Evolutionary conservation across 2,113 vertebrate species (phyloP).

Genomic region (Malurus cyaneus): DNA sequence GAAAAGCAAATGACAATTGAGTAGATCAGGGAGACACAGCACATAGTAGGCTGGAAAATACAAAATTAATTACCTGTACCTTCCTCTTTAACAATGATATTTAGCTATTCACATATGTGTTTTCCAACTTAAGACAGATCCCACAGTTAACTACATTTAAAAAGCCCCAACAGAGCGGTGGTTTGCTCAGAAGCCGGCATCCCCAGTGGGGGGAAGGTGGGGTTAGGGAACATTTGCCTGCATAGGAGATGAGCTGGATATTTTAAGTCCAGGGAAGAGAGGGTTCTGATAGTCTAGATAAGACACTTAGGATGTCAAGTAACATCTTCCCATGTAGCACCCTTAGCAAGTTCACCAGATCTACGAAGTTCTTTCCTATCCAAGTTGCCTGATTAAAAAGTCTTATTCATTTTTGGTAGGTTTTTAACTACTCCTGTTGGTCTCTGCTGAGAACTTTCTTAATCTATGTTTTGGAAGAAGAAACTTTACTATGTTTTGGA

Average conservation of each 20-base stretch:
- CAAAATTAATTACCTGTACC: not conserved
- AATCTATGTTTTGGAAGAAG: not conserved
- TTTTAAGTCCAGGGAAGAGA: not conserved
- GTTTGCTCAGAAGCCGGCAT: not conserved
- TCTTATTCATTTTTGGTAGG: not conserved
- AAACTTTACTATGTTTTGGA: no score
- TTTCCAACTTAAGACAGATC: not conserved
- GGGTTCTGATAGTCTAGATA: not conserved
- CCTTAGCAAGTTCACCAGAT: not conserved
- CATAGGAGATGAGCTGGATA: not conserved
- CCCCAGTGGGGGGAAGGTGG: not conserved
- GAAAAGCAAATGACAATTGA: not conserved
- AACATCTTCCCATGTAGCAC: not conserved
- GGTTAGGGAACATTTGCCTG: not conserved
- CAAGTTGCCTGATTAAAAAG: not conserved
- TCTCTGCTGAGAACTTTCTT: not conserved
- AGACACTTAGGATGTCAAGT: not conserved
- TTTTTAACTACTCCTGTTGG: not conserved
- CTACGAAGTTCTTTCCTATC: not conserved
- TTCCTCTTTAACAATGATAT: not conserved
- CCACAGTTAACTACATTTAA: not conserved
- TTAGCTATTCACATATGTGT: accelerated
- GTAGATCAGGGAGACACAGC: not conserved
- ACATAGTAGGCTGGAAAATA: not conserved
- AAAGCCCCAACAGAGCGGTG: not conserved